phyloP scores from a whole-genome alignment of 2,113 vertebrate genomes.

The Mustela lutreola region DNA sequence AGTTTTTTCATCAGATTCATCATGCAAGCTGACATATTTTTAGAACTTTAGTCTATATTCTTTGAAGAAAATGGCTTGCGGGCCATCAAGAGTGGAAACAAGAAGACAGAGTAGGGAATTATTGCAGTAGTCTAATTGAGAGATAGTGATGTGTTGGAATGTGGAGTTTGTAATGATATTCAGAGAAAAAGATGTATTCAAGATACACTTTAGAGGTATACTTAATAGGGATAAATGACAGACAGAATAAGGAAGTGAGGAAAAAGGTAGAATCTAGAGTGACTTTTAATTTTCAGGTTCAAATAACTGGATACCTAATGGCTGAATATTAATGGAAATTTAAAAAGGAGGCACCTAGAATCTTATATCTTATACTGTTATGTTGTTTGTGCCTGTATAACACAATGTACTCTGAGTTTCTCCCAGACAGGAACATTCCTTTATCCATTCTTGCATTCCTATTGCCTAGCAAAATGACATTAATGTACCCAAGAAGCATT shows the following conservation, averaged over 20 bases:
- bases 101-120: neutral
- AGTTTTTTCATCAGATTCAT: neutral
- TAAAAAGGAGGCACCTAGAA: neutral
- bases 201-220: neutral
- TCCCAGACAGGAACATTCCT: neutral
- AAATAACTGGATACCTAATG: neutral
- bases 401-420: neutral
- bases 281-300: neutral
- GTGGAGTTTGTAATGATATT: neutral
- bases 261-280: neutral
- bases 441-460: neutral
- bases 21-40: neutral
- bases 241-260: neutral
- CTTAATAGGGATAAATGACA: neutral
- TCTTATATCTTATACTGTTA: neutral
- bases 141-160: neutral
- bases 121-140: neutral
- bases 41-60: neutral
- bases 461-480: neutral
- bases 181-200: neutral
- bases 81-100: neutral
- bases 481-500: neutral
- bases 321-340: neutral
- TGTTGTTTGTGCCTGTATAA: neutral
- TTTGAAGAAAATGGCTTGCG: neutral